Evolutionary conservation across 2,113 vertebrate genomes (phyloP).

Genomic region (Neodon shergylaensis): DNA sequence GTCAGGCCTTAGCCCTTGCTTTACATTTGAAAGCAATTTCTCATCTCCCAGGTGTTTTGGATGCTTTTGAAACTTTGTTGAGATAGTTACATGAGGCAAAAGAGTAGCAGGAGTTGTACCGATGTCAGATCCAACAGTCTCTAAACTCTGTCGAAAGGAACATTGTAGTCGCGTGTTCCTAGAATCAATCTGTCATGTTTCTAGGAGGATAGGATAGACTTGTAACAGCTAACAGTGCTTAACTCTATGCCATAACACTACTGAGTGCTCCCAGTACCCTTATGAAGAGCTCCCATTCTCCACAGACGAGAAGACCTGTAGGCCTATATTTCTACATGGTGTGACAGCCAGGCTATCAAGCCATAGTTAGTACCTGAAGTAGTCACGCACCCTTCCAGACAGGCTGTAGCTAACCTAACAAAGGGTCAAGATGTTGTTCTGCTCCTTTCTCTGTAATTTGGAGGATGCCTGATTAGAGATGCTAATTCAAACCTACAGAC

Average conservation of each 20-base stretch:
- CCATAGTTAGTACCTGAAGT: no score
- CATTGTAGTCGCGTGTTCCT: background rate
- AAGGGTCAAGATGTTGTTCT: no score
- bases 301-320: background rate
- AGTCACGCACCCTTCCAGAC: no score
- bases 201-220: background rate
- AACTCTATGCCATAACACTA: background rate
- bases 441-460: no score
- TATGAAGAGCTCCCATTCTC: background rate
- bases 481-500: no score
- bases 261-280: background rate
- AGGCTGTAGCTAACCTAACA: no score
- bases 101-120: background rate
- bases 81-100: background rate
- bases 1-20: background rate
- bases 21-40: background rate
- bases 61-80: background rate
- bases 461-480: no score
- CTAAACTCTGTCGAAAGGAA: slow-evolving; percentile 1
- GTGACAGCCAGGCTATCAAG: no score
- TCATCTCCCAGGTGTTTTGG: background rate
- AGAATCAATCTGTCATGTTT: background rate
- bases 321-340: no score
- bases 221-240: background rate
- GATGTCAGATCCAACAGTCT: background rate